A percentile compares a stretch with the other conserved stretches of the same genome.
Conservation (phyloP, 2,888 invertebrate genomes). For the Omphaloscelis lunosa region DNA sequence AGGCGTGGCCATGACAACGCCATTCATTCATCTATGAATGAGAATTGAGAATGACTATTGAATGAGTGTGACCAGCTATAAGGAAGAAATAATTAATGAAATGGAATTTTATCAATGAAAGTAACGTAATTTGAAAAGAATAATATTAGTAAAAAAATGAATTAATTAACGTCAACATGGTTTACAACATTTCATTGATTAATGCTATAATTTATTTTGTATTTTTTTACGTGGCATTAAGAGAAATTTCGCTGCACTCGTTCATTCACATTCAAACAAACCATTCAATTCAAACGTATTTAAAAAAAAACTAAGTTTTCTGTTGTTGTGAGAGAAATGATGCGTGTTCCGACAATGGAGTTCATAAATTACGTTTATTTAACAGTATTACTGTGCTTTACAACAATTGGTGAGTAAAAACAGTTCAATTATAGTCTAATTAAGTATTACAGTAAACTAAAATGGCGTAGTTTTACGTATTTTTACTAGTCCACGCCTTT, state of each 20-base stretch:
- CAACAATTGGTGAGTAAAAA: constrained; percentile 77
- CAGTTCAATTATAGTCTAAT: neutral
- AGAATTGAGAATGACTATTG: neutral
- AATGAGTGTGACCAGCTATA: constrained; percentile 33
- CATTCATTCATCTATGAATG: constrained; percentile 19
- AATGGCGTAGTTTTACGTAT: constrained; percentile 42
- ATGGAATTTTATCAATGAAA: constrained; percentile 8
- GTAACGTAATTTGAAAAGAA: neutral
- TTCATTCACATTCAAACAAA: constrained; percentile 59
- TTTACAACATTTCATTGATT: neutral
- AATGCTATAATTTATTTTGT: neutral
- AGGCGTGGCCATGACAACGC: constrained; percentile 5
- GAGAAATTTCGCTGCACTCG: neutral
- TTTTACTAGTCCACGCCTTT: constrained; percentile 46
- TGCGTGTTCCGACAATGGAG: constrained; percentile 73
- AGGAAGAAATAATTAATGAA: neutral
- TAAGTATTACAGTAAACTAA: constrained; percentile 6
- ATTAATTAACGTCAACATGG: rapidly evolving
- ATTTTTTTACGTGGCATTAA: constrained; percentile 2
- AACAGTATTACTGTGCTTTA: constrained; percentile 72
- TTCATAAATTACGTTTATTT: constrained; percentile 73
- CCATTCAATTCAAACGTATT: constrained; percentile 61
- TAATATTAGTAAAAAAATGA: neutral
- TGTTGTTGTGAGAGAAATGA: constrained; percentile 47
- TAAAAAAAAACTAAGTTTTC: constrained; percentile 33